Percentiles rank a stretch among this genome's conserved stretches.
phyloP scores from a whole-genome alignment of 2,113 vertebrate genomes.

The Pseudorasbora parva region DNA sequence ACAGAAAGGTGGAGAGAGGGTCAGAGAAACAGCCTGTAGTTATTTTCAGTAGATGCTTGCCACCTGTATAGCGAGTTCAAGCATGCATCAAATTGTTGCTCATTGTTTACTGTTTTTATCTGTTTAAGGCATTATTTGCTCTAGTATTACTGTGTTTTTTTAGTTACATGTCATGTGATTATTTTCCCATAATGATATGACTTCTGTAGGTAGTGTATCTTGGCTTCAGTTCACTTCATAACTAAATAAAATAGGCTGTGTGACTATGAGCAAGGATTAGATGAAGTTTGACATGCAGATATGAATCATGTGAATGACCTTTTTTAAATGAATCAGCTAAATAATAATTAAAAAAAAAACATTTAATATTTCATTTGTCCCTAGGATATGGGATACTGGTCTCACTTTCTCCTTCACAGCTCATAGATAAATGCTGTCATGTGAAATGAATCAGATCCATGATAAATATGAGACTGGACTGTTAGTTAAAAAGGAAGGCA shows the following conservation, averaged over 20 bases:
- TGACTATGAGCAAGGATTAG: neutral
- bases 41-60: neutral
- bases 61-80: no score
- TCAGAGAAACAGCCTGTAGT: neutral
- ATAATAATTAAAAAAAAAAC: no score
- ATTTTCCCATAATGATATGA: no score
- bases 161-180: no score
- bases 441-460: constrained; percentile 1
- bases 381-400: neutral
- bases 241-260: neutral
- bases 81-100: no score
- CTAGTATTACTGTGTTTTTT: no score
- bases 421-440: neutral
- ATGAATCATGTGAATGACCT: no score
- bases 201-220: no score
- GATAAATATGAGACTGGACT: neutral
- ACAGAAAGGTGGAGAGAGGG: constrained; percentile 35
- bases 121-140: no score
- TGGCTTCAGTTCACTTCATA: neutral
- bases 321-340: no score
- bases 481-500: neutral
- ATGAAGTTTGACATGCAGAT: neutral
- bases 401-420: neutral
- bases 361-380: neutral
- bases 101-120: no score